Conservation (phyloP, 2,888 invertebrate species). For the Pheosia gnoma region DNA sequence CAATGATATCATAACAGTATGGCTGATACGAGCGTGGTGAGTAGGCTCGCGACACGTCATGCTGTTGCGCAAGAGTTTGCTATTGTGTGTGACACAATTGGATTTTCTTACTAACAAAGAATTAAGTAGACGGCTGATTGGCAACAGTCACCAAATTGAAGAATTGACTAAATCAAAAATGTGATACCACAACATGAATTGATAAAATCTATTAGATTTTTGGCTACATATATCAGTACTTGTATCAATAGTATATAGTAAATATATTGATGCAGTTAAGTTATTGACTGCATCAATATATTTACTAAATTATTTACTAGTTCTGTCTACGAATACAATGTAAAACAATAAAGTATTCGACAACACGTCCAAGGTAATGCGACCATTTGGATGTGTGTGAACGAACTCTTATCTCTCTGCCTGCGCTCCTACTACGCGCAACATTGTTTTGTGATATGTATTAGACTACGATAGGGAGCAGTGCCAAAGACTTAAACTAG, state of each 20-base stretch:
- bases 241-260: too few species aligned
- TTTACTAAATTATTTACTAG: too few species aligned
- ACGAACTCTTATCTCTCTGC: slow-evolving; percentile 20
- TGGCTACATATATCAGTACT: too few species aligned
- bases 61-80: slow-evolving; percentile 1
- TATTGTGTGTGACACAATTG: background rate
- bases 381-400: slow-evolving; percentile 15
- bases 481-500: background rate
- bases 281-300: too few species aligned
- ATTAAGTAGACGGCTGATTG: background rate
- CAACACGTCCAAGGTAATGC: slow-evolving; percentile 13
- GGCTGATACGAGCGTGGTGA: background rate
- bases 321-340: background rate
- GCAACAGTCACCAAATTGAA: too few species aligned
- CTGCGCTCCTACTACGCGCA: slow-evolving; percentile 7
- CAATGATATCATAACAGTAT: background rate
- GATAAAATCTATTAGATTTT: too few species aligned
- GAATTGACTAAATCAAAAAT: too few species aligned
- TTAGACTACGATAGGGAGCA: background rate
- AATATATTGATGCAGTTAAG: too few species aligned
- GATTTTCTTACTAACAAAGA: background rate
- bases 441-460: background rate
- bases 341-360: slow-evolving; percentile 3
- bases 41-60: slow-evolving; percentile 1
- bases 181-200: too few species aligned